These are phyloP conservation scores for Trachemys scripta DNA, from an alignment of 2,113 vertebrate species.

Conservation along the genomic window DNA sequence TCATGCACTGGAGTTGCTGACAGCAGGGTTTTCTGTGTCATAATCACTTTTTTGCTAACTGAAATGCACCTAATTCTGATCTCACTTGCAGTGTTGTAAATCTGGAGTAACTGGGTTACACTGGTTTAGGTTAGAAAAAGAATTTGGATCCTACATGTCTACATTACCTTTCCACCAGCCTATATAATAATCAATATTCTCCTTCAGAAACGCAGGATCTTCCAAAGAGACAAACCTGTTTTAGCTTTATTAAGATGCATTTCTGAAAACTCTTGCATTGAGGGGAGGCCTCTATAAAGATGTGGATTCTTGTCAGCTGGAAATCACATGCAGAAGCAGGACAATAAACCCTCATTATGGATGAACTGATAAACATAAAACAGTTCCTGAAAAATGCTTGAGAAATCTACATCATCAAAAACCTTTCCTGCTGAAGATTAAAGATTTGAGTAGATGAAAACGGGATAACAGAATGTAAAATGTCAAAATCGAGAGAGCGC, in stretches of 20 bases:
- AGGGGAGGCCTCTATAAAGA: not conserved
- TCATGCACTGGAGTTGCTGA: rapidly evolving
- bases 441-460: conserved; percentile 66
- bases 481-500: conserved; percentile 21
- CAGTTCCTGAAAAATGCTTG: conserved; percentile 57
- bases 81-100: not conserved
- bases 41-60: not conserved
- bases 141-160: not conserved
- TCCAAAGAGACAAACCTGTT: not conserved
- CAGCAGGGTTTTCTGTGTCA: not conserved
- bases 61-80: not conserved
- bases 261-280: not conserved
- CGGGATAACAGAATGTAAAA: conserved; percentile 58
- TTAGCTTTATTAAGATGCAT: conserved; percentile 10
- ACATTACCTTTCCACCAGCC: not conserved
- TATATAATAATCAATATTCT: not conserved
- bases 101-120: not conserved
- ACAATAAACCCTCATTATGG: not conserved
- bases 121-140: not conserved
- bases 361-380: conserved; percentile 39
- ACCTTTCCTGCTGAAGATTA: conserved; percentile 71
- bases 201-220: not conserved
- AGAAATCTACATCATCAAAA: conserved; percentile 71
- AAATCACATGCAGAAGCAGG: conserved; percentile 15
- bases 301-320: not conserved